Evolutionary conservation across 2,113 vertebrate species (phyloP).

Genomic region (Thalassoma bifasciatum): DNA sequence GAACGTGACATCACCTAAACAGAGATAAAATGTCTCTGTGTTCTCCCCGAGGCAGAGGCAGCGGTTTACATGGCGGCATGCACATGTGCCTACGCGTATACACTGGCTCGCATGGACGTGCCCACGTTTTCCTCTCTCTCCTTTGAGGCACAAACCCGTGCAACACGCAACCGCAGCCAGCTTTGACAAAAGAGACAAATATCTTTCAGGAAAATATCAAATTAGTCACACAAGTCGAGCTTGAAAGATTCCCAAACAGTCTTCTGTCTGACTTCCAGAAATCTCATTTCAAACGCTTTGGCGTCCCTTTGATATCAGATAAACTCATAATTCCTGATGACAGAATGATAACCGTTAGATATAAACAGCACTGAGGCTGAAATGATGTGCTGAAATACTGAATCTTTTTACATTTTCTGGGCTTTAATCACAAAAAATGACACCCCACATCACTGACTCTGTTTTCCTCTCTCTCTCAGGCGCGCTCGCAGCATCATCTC

Average conservation of each 20-base stretch:
- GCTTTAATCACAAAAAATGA: constrained; percentile 20
- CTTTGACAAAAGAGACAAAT: constrained; percentile 38
- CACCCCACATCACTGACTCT: constrained; percentile 1
- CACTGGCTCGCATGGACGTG: constrained; percentile 11
- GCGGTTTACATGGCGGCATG: constrained; percentile 16
- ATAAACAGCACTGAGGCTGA: constrained; percentile 23
- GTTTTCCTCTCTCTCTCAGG: constrained; percentile 2
- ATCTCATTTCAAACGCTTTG: constrained; percentile 5
- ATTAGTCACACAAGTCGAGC: constrained; percentile 8
- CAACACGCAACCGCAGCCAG: constrained; percentile 33
- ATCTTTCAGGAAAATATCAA: constrained; percentile 14
- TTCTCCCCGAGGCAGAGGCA: constrained; percentile 31
- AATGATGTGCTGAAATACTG: constrained; percentile 29
- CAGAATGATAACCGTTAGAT: constrained; percentile 47
- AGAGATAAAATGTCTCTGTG: constrained; percentile 51
- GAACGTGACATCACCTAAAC: constrained; percentile 66
- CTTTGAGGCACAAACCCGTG: constrained; percentile 34
- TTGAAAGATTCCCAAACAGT: constrained; percentile 37
- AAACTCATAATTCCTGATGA: constrained; percentile 51
- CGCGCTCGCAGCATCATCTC: not conserved
- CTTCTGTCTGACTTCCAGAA: constrained; percentile 25
- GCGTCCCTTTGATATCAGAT: constrained; percentile 37
- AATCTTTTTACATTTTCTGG: constrained; percentile 17
- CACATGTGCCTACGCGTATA: constrained; percentile 19
- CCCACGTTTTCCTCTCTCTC: constrained; percentile 20